Evolutionary conservation across 2,888 invertebrate genomes (phyloP).

Genomic region (Strigamia maritima): DNA sequence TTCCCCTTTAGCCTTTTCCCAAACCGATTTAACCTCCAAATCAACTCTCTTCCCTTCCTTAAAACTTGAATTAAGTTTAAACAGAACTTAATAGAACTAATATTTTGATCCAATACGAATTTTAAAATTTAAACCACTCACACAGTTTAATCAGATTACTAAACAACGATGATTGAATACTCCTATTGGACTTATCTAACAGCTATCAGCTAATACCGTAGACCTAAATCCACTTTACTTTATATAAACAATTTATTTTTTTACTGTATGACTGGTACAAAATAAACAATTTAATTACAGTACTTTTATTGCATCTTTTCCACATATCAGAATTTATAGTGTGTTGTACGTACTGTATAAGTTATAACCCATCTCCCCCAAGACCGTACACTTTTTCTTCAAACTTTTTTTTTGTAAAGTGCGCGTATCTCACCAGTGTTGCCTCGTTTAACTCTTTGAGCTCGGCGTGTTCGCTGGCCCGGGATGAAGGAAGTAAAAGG

Average conservation of each 20-base stretch:
- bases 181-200: not conserved
- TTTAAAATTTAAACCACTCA: not conserved
- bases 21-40: conserved; percentile 15
- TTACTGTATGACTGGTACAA: too few relatives aligned
- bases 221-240: not conserved
- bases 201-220: not conserved
- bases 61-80: not conserved
- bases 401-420: not conserved
- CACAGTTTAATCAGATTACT: not conserved
- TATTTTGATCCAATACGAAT: not conserved
- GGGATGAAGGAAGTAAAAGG: conserved; percentile 28
- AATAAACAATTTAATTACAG: too few relatives aligned
- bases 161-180: not conserved
- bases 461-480: conserved; percentile 25
- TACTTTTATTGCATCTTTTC: too few relatives aligned
- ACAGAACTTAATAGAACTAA: too few relatives aligned
- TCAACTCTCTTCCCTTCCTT: not conserved
- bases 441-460: conserved; percentile 28
- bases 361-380: too few relatives aligned
- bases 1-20: conserved; percentile 9
- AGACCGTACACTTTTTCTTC: not conserved
- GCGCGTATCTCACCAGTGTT: not conserved
- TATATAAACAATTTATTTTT: not conserved
- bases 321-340: too few relatives aligned
- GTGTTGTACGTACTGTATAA: too few relatives aligned